These are phyloP conservation scores for Spheniscus mendiculus DNA, from an alignment of 2,113 vertebrate genomes.

Conservation along the genomic window DNA sequence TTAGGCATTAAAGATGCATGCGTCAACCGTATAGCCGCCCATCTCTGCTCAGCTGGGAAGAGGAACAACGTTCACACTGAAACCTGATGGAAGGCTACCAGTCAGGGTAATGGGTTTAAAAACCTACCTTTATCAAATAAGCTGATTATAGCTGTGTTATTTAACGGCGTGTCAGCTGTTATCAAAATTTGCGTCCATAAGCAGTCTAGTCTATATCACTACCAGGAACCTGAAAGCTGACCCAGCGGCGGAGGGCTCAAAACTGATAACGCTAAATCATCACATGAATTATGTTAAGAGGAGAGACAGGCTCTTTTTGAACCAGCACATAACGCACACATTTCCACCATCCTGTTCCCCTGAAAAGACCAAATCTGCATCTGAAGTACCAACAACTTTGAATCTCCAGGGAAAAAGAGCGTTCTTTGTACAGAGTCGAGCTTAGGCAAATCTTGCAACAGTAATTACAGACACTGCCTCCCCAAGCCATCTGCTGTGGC, in stretches of 20 bases:
- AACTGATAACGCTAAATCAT: neutral
- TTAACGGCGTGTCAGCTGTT: neutral
- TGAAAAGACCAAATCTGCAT: constrained; percentile 45
- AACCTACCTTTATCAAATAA: neutral
- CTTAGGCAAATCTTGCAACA: neutral
- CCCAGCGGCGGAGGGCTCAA: neutral
- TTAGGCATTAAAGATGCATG: neutral
- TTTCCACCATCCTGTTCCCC: neutral
- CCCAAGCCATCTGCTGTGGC: constrained; percentile 60
- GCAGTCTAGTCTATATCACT: neutral
- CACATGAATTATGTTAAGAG: neutral
- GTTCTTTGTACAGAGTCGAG: neutral
- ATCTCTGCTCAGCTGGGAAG: neutral
- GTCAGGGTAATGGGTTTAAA: neutral
- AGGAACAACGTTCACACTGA: neutral
- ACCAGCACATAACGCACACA: neutral
- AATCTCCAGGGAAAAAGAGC: neutral
- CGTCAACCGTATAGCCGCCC: rapidly evolving
- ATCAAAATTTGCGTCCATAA: neutral
- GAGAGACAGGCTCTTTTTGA: neutral
- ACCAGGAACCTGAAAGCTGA: neutral
- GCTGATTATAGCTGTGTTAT: neutral
- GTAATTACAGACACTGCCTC: constrained; percentile 34
- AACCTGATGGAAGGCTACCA: neutral
- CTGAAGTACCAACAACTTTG: neutral